Evolutionary conservation across 2,888 invertebrate genomes (phyloP).

Genomic region (Itoplectis maculator): DNA sequence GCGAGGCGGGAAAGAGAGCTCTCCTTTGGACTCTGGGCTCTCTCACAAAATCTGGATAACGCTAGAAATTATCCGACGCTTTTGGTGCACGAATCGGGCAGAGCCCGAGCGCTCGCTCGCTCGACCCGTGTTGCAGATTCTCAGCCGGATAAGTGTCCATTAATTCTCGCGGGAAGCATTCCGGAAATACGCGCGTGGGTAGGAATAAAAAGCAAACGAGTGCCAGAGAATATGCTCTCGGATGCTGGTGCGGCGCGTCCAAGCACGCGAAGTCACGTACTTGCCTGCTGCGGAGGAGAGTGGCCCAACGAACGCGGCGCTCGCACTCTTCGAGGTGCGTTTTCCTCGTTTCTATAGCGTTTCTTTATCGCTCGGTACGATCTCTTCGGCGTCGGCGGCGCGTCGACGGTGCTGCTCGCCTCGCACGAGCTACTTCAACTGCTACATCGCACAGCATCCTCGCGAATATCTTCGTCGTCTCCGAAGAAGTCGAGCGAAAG

Average conservation of each 20-base stretch:
- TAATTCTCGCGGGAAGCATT: conserved; percentile 76
- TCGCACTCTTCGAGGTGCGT: conserved; percentile 24
- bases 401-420: neutral
- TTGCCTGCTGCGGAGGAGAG: conserved; percentile 34
- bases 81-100: conserved; percentile 38
- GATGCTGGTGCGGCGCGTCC: conserved; percentile 10
- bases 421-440: neutral
- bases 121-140: conserved; percentile 77
- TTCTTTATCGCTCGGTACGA: conserved; percentile 30
- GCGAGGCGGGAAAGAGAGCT: neutral
- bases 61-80: conserved; percentile 52
- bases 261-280: conserved; percentile 46
- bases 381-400: too few relatives aligned
- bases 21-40: conserved; percentile 1
- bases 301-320: conserved; percentile 14
- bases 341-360: conserved; percentile 1
- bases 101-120: neutral
- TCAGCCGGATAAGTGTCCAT: conserved; percentile 78
- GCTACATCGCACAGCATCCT: neutral
- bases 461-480: conserved; percentile 1
- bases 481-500: neutral
- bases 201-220: conserved; percentile 50
- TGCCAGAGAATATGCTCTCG: conserved; percentile 19
- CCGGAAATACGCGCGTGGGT: conserved; percentile 68
- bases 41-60: conserved; percentile 51